These are phyloP conservation scores for Ctenopoma kingsleyae DNA, from an alignment of 2,797 vertebrate genomes.

Conservation along the genomic window DNA sequence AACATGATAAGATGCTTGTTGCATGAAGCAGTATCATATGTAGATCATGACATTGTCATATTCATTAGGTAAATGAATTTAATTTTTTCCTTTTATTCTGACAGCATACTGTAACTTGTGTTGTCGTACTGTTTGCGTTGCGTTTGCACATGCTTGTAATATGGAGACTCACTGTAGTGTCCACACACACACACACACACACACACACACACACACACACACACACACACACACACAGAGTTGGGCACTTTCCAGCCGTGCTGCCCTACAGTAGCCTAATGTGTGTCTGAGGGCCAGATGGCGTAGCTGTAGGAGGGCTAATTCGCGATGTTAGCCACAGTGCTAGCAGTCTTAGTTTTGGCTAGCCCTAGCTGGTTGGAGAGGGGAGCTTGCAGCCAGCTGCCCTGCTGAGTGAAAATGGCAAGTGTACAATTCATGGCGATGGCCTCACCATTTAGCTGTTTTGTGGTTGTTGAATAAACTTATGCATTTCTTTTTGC, in stretches of 20 bases:
- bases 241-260: slow-evolving; percentile 71
- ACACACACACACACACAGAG: not conserved
- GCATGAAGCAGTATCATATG: slow-evolving; percentile 17
- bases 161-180: slow-evolving; percentile 23
- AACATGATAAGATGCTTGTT: slow-evolving; percentile 31
- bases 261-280: slow-evolving; percentile 73
- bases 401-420: slow-evolving; percentile 71
- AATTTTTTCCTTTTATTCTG: slow-evolving; percentile 6
- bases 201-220: slow-evolving; percentile 25
- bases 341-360: slow-evolving; percentile 65
- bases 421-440: slow-evolving; percentile 63
- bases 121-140: slow-evolving; percentile 27
- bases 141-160: slow-evolving; percentile 33
- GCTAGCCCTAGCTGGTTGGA: slow-evolving; percentile 37
- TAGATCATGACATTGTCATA: slow-evolving; percentile 12
- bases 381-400: slow-evolving; percentile 61
- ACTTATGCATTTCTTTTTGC: slow-evolving; percentile 26
- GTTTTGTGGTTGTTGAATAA: slow-evolving; percentile 22
- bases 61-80: slow-evolving; percentile 16
- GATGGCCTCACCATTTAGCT: slow-evolving; percentile 24
- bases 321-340: slow-evolving; percentile 58
- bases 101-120: slow-evolving; percentile 13
- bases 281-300: slow-evolving; percentile 85
- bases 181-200: slow-evolving; percentile 25
- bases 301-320: slow-evolving; percentile 78